Percentiles rank a stretch among this genome's conserved stretches.
Evolutionary conservation across 2,113 vertebrate genomes (phyloP).

Genomic region (Otis tarda): DNA sequence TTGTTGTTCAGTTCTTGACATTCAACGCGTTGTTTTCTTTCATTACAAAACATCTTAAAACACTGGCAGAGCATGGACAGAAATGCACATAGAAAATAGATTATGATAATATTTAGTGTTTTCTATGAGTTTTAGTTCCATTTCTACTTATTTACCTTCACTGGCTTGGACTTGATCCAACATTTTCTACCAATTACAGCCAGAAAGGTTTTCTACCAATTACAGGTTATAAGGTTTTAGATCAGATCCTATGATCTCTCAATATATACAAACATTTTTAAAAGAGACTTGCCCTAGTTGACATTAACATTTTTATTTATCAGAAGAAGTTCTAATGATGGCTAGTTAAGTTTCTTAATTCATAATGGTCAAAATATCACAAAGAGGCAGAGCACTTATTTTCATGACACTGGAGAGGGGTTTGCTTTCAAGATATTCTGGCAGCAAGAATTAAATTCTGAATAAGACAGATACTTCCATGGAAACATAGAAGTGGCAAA

Average conservation of each 20-base stretch:
- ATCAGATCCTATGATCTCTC: background rate
- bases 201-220: background rate
- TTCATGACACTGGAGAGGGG: background rate
- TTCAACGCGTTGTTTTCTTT: background rate
- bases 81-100: background rate
- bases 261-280: background rate
- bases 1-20: constrained; percentile 27
- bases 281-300: background rate
- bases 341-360: background rate
- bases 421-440: background rate
- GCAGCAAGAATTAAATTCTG: background rate
- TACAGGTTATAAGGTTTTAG: background rate
- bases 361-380: background rate
- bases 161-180: background rate
- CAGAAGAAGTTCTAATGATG: background rate
- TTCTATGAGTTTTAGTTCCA: background rate
- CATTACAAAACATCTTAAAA: constrained; percentile 41
- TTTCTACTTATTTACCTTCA: background rate
- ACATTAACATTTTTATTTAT: background rate
- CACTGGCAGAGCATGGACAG: background rate
- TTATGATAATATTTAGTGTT: background rate
- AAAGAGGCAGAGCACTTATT: background rate
- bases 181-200: background rate
- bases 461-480: background rate
- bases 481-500: background rate